Evolutionary conservation across 2,888 invertebrate species (phyloP).

Genomic region (Willowsia nigromaculata): DNA sequence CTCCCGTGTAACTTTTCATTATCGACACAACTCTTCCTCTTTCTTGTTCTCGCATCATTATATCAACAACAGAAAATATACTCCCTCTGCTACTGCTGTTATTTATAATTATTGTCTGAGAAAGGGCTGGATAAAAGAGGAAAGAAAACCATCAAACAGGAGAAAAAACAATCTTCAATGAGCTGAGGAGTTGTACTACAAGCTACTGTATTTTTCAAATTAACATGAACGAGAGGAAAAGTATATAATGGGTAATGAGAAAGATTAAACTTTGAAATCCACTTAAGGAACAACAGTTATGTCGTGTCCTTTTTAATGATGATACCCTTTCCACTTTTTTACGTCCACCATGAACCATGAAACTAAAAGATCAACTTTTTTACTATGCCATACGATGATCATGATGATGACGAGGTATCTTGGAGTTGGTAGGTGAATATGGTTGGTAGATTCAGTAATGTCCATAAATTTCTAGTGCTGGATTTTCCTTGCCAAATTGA

Average conservation of each 20-base stretch:
- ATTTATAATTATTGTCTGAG: neutral
- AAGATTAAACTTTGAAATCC: constrained; percentile 45
- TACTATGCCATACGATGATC: no score
- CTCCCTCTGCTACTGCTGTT: neutral
- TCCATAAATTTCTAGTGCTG: no score
- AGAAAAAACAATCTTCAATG: no score
- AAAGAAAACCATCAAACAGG: neutral
- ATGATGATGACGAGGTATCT: no score
- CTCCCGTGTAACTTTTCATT: constrained; percentile 32
- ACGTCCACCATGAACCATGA: neutral
- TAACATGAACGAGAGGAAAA: neutral
- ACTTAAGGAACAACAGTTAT: constrained; percentile 20
- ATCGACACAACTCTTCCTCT: constrained; percentile 37
- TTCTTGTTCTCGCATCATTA: constrained; percentile 33
- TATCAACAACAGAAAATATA: neutral
- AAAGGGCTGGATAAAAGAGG: neutral
- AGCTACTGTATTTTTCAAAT: neutral
- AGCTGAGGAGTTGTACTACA: neutral
- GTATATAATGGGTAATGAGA: constrained; percentile 4
- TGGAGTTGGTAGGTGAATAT: no score
- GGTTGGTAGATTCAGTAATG: no score
- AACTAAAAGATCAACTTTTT: neutral
- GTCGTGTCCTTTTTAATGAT: constrained; percentile 6
- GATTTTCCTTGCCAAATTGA: no score
- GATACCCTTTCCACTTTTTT: neutral